Conservation (phyloP, 2,113 vertebrate genomes). For the Rhynchopsitta pachyrhyncha region DNA sequence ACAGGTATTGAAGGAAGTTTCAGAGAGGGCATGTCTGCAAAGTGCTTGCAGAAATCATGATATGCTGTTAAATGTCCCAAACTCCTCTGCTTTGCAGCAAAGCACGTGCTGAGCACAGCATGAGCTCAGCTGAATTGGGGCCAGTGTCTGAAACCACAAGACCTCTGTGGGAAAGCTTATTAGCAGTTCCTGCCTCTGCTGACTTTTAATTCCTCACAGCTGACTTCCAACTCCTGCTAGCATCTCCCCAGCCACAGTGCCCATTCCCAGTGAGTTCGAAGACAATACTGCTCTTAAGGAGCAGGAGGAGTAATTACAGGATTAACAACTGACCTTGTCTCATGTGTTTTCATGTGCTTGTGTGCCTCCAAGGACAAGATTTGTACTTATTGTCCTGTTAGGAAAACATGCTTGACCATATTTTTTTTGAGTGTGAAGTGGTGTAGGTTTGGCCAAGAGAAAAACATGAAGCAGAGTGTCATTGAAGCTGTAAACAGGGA, state of each 20-base stretch:
- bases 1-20: background rate
- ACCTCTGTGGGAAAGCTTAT: background rate
- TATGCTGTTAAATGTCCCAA: accelerated
- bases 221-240: background rate
- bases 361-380: background rate
- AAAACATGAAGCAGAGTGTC: background rate
- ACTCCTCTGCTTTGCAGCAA: background rate
- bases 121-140: background rate
- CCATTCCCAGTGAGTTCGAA: background rate
- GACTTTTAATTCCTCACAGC: background rate
- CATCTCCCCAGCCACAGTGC: background rate
- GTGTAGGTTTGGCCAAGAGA: background rate
- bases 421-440: background rate
- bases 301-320: background rate
- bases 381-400: slow-evolving; percentile 1
- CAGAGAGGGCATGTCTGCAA: background rate
- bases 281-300: background rate
- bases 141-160: background rate
- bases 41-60: background rate
- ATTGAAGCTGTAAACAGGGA: background rate
- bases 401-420: background rate
- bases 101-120: background rate
- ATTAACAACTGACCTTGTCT: background rate
- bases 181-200: background rate
- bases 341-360: background rate